These are phyloP conservation scores for Bathynomus jamesi DNA, from an alignment of 1,140 invertebrate genomes.

Conservation along the genomic window DNA sequence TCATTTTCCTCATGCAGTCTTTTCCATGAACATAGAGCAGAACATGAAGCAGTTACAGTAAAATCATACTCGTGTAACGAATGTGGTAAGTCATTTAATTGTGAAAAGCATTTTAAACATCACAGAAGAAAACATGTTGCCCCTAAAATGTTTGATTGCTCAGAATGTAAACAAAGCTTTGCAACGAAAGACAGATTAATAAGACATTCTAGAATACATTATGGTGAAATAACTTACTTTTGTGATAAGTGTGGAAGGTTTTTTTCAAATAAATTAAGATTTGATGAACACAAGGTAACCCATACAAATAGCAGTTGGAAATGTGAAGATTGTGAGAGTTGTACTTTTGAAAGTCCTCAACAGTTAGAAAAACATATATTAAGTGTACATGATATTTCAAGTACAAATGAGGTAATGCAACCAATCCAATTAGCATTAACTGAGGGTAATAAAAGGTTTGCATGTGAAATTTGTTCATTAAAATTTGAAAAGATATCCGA, in stretches of 20 bases:
- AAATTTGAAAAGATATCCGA: background rate
- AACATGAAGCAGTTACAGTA: conserved; percentile 55
- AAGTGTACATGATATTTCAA: background rate
- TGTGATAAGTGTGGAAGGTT: conserved; percentile 40
- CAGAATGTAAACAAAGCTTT: conserved; percentile 42
- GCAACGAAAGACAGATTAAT: conserved; percentile 30
- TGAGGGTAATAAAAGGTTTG: background rate
- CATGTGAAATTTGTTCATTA: background rate
- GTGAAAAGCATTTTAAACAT: conserved; percentile 51
- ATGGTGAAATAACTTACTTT: conserved; percentile 40
- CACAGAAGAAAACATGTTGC: conserved; percentile 44
- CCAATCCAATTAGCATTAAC: background rate
- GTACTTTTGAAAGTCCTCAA: background rate
- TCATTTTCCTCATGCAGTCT: conserved; percentile 58
- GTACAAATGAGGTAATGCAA: background rate
- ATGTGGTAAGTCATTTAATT: conserved; percentile 81
- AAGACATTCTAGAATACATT: conserved; percentile 35
- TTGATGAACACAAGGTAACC: conserved; percentile 38
- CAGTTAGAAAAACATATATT: background rate
- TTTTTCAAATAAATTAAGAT: conserved; percentile 37
- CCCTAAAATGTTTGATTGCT: conserved; percentile 53
- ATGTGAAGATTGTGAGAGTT: background rate
- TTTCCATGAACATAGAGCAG: conserved; percentile 74
- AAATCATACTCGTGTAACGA: conserved; percentile 77
- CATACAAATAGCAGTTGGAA: conserved; percentile 19